Conservation (phyloP, 2,113 vertebrate genomes). For the Xerus inauris region DNA sequence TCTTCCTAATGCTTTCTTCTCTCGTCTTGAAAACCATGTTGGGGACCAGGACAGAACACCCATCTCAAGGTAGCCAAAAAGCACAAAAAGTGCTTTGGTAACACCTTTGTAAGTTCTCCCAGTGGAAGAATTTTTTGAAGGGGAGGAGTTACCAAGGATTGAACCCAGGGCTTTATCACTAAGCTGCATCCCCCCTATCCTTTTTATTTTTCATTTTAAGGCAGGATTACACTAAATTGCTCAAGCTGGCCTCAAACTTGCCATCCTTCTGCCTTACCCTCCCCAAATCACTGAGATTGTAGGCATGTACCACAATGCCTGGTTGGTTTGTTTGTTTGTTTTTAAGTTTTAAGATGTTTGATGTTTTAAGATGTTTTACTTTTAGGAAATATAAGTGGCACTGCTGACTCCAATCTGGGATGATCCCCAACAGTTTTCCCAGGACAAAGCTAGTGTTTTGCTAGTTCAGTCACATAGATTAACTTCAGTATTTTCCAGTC, state of each 20-base stretch:
- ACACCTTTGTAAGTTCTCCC: neutral
- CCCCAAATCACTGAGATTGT: too few species aligned
- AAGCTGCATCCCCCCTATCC: too few species aligned
- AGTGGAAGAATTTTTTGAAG: neutral
- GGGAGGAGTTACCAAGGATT: too few species aligned
- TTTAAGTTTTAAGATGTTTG: too few species aligned
- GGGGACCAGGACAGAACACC: neutral
- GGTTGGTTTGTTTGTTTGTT: too few species aligned
- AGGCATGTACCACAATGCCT: neutral
- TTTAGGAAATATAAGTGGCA: conserved; percentile 41
- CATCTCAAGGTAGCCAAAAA: neutral
- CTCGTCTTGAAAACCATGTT: neutral
- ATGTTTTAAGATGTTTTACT: too few species aligned
- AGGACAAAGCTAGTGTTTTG: neutral
- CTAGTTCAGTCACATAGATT: neutral
- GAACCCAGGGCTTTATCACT: too few species aligned
- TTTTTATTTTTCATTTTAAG: too few species aligned
- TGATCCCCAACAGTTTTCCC: neutral
- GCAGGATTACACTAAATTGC: too few species aligned
- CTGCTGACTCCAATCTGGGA: neutral
- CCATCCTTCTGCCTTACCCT: too few species aligned
- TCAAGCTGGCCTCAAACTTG: too few species aligned
- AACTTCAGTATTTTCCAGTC: neutral
- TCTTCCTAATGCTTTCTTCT: neutral
- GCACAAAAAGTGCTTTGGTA: neutral